phyloP scores from a whole-genome alignment of 2,888 invertebrate species.

The Thereva unica region DNA sequence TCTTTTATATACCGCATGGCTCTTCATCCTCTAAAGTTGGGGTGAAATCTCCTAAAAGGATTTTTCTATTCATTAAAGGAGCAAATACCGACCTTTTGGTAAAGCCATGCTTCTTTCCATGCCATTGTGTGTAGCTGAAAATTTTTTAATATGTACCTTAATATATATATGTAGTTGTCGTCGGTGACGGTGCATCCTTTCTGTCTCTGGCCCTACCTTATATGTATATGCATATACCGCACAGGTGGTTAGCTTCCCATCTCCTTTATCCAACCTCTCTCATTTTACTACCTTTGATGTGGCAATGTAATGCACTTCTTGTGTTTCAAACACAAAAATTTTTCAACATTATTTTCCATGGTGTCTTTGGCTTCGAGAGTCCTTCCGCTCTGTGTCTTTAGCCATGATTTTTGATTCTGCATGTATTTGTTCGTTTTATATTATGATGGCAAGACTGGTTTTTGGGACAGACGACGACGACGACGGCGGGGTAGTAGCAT shows the following conservation, averaged over 20 bases:
- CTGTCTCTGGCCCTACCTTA: too few species aligned
- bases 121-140: constrained; percentile 13
- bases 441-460: too few species aligned
- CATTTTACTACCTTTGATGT: constrained; percentile 32
- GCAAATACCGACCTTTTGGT: constrained; percentile 15
- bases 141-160: constrained; percentile 24
- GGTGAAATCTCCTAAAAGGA: constrained; percentile 14
- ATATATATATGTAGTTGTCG: constrained; percentile 18
- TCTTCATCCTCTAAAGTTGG: neutral
- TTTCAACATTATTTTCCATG: neutral
- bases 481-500: too few species aligned
- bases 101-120: constrained; percentile 13
- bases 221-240: constrained; percentile 18
- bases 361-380: neutral
- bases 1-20: constrained; percentile 1
- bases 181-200: constrained; percentile 3
- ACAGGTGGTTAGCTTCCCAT: constrained; percentile 14
- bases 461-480: too few species aligned
- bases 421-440: neutral
- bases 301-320: constrained; percentile 33
- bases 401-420: constrained; percentile 27
- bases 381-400: constrained; percentile 23
- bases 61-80: constrained; percentile 32
- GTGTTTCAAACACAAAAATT: constrained; percentile 27
- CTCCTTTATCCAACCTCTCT: neutral